A percentile compares a stretch with the other conserved stretches of the same genome.
Conservation (phyloP, 2,797 vertebrate species). For the Margarornis squamiger region DNA sequence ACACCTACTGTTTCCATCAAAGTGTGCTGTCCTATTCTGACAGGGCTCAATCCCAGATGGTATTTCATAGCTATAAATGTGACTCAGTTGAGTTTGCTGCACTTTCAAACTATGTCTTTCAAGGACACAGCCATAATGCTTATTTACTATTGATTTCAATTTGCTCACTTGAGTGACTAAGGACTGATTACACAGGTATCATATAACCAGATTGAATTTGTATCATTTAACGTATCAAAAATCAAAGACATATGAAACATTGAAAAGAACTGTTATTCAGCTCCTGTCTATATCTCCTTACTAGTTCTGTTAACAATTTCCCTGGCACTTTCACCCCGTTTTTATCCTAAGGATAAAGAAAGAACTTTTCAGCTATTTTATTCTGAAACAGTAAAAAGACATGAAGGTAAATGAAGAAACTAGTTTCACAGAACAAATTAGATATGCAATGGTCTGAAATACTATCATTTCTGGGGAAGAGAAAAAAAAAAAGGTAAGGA, state of each 20-base stretch:
- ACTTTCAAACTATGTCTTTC: not conserved
- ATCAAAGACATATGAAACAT: not conserved
- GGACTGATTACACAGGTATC: not conserved
- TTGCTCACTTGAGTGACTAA: not conserved
- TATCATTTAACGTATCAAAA: not conserved
- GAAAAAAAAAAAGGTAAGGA: not conserved
- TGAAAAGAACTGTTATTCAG: not conserved
- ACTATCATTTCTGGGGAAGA: not conserved
- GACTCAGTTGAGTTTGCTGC: not conserved
- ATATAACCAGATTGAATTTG: not conserved
- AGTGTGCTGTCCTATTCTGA: not conserved
- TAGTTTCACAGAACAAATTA: not conserved
- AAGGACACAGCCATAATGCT: not conserved
- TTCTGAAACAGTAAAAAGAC: not conserved
- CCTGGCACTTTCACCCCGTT: not conserved
- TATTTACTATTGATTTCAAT: conserved; percentile 17
- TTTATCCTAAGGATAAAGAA: not conserved
- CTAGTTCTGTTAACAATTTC: not conserved
- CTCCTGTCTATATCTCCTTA: not conserved
- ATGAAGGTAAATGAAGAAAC: not conserved
- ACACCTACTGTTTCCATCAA: not conserved
- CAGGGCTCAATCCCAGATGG: not conserved
- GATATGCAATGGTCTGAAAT: not conserved
- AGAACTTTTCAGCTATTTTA: not conserved
- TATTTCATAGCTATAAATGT: not conserved